These are phyloP conservation scores for Hypotaenidia okinawae DNA, from an alignment of 2,797 vertebrate species.

Conservation along the genomic window DNA sequence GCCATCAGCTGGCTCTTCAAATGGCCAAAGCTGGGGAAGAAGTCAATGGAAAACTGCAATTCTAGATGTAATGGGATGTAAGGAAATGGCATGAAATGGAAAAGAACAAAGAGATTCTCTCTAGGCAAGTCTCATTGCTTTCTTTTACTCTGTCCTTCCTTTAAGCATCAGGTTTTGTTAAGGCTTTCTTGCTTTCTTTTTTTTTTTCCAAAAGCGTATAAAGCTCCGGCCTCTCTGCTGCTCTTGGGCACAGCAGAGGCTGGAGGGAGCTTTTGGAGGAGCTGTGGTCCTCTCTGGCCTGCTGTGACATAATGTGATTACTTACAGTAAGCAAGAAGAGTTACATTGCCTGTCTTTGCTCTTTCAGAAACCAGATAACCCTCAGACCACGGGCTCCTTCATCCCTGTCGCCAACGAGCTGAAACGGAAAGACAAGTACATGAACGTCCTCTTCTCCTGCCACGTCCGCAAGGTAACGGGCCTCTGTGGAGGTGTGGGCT, in stretches of 20 bases:
- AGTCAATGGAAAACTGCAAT: neutral
- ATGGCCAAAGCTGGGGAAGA: neutral
- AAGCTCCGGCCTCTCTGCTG: neutral
- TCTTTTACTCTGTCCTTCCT: neutral
- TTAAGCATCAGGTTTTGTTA: neutral
- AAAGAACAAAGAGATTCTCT: neutral
- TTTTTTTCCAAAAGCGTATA: neutral
- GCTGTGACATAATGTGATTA: neutral
- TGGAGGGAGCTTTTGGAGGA: neutral
- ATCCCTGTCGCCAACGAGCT: slow-evolving; percentile 90
- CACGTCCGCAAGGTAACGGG: slow-evolving; percentile 92
- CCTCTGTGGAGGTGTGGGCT: neutral
- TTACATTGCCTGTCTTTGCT: slow-evolving; percentile 1
- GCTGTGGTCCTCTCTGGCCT: neutral
- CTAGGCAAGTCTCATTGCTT: neutral
- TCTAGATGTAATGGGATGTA: neutral
- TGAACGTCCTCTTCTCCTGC: slow-evolving; percentile 94
- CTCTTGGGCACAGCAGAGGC: neutral
- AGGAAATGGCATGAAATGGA: neutral
- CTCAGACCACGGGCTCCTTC: slow-evolving; percentile 85
- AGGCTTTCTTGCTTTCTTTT: neutral
- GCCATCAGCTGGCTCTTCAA: neutral
- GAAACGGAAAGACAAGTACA: slow-evolving; percentile 97
- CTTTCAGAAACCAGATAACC: slow-evolving; percentile 88
- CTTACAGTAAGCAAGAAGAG: neutral